These are phyloP conservation scores for Marmota monax DNA, from an alignment of 2,113 vertebrate species.

Conservation along the genomic window DNA sequence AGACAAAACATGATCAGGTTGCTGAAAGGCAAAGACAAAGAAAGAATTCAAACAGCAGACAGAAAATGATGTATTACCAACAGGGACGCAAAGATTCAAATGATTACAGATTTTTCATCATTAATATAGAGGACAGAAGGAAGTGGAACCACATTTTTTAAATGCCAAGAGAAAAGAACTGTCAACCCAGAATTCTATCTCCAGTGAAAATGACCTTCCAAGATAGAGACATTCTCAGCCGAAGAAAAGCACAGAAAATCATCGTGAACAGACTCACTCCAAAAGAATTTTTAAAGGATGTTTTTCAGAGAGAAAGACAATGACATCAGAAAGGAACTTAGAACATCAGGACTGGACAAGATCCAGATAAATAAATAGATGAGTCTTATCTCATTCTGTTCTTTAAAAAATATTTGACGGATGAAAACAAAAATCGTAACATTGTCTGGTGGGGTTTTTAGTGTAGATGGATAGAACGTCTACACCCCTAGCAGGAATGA, in stretches of 20 bases:
- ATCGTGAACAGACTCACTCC: not conserved
- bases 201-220: not conserved
- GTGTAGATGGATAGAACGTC: not conserved
- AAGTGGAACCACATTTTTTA: not conserved
- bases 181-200: not conserved
- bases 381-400: not conserved
- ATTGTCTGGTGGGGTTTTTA: not conserved
- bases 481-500: not conserved
- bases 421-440: not conserved
- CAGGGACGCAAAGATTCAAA: not conserved
- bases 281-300: constrained; percentile 24
- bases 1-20: not conserved
- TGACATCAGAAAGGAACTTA: not conserved
- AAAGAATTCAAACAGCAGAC: not conserved
- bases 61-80: not conserved
- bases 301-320: constrained; percentile 29
- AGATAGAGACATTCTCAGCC: constrained; percentile 5
- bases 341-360: not conserved
- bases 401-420: not conserved
- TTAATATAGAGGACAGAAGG: not conserved
- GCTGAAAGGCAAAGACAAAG: not conserved
- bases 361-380: not conserved
- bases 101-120: not conserved
- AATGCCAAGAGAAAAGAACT: not conserved
- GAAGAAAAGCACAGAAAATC: not conserved